Evolutionary conservation across 64 coral and sea anemone species (phyloP).

Genomic region (Montipora foliosa): DNA sequence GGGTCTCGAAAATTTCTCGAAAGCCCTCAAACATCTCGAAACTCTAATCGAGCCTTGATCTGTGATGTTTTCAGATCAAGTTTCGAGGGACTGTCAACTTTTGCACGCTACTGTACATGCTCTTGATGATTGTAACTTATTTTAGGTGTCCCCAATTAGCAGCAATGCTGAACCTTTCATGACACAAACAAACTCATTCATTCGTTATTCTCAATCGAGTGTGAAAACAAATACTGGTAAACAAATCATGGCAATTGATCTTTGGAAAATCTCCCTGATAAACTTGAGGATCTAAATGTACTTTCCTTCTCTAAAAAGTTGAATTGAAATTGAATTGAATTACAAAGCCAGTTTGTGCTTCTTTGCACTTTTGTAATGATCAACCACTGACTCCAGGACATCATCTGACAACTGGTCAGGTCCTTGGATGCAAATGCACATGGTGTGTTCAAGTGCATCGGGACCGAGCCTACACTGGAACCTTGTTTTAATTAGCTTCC

Average conservation of each 20-base stretch:
- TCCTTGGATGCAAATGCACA: neutral
- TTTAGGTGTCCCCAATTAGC: no score
- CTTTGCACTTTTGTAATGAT: constrained; percentile 17
- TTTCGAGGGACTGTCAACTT: no score
- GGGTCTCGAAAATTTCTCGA: no score
- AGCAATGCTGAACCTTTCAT: no score
- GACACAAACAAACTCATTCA: no score
- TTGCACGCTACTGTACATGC: no score
- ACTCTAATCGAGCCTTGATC: no score
- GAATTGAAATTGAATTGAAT: constrained; percentile 18
- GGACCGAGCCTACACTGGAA: neutral
- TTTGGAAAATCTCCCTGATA: neutral
- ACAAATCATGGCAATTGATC: neutral
- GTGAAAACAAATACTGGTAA: neutral
- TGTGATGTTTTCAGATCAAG: no score
- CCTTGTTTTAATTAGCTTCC: constrained; percentile 16
- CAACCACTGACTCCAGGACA: constrained; percentile 18
- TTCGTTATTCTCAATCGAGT: neutral
- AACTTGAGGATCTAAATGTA: constrained; percentile 1
- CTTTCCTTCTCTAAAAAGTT: neutral
- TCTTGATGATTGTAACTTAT: no score
- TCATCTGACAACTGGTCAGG: constrained; percentile 27
- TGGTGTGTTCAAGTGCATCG: constrained; percentile 26
- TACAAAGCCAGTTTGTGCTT: constrained; percentile 9
- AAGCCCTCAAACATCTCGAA: no score